A percentile compares a stretch with the other conserved stretches of the same genome.
These are phyloP conservation scores for Steinernema feltiae DNA, from an alignment of 1,140 invertebrate species.

Conservation along the genomic window DNA sequence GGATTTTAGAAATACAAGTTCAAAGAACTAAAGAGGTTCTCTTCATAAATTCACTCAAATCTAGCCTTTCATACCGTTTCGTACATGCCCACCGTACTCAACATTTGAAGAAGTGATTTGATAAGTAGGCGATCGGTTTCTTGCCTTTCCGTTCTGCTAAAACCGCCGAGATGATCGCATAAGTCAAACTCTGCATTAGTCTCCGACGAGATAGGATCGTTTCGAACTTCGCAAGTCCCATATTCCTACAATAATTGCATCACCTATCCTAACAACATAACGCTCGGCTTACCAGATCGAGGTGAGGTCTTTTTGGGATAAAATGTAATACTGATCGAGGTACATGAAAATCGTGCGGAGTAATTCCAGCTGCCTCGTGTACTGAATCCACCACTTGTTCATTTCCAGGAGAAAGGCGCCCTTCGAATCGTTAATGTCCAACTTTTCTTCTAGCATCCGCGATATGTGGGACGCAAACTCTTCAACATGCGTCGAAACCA, in stretches of 20 bases:
- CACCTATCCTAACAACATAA: conserved; percentile 61
- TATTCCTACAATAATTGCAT: conserved; percentile 69
- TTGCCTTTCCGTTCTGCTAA: conserved; percentile 81
- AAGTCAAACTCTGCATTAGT: too few species aligned
- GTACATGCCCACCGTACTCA: conserved; percentile 93
- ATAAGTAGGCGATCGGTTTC: conserved; percentile 85
- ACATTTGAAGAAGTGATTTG: conserved; percentile 89
- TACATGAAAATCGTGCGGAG: conserved; percentile 95
- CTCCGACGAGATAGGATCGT: conserved; percentile 92
- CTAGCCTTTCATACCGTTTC: conserved; percentile 33
- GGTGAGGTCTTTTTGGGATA: conserved; percentile 83
- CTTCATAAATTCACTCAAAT: not conserved
- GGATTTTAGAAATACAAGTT: conserved; percentile 73
- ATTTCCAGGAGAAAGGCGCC: conserved; percentile 75
- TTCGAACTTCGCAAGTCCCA: conserved; percentile 92
- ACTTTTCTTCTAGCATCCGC: conserved; percentile 64
- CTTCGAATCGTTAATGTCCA: conserved; percentile 69
- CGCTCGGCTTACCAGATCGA: too few species aligned
- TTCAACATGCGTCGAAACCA: conserved; percentile 25
- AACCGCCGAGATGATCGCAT: conserved; percentile 87
- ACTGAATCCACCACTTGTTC: conserved; percentile 86
- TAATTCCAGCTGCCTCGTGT: conserved; percentile 91
- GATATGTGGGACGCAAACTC: conserved; percentile 43
- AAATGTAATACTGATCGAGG: conserved; percentile 89
- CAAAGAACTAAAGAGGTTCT: conserved; percentile 31